A percentile compares a stretch with the other conserved stretches of the same genome.
phyloP scores from a whole-genome alignment of 2,113 vertebrate species.

The Camelus dromedarius region DNA sequence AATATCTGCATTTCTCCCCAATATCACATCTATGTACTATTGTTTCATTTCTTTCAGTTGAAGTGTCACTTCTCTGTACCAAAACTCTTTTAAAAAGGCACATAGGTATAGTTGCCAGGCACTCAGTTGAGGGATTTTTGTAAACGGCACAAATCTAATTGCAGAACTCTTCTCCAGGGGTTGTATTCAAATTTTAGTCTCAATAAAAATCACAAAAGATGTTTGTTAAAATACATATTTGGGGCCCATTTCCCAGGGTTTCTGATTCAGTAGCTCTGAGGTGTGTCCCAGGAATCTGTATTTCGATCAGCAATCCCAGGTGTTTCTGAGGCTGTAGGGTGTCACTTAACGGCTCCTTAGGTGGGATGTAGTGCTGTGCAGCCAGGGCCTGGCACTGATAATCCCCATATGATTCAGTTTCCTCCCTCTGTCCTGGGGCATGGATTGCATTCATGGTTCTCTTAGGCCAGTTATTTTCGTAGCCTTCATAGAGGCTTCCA shows the following conservation, averaged over 20 bases:
- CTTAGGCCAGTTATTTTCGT: background rate
- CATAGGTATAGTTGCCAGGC: background rate
- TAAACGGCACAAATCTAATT: background rate
- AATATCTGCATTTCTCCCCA: background rate
- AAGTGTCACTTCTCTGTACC: background rate
- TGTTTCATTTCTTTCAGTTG: slow-evolving; percentile 1
- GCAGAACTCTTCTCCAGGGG: background rate
- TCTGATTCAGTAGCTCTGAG: background rate
- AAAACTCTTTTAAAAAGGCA: background rate
- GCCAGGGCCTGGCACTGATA: background rate
- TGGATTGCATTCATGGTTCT: background rate
- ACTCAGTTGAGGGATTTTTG: background rate
- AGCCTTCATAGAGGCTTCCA: background rate
- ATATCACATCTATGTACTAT: background rate
- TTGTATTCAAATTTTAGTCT: background rate
- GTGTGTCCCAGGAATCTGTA: background rate
- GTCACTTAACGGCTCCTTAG: background rate
- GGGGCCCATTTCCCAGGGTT: background rate
- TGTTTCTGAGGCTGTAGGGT: background rate
- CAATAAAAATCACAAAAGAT: background rate
- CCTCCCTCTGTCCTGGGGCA: background rate
- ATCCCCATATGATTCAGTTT: background rate
- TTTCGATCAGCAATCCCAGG: background rate
- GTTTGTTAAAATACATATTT: background rate
- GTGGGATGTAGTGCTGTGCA: background rate